Percentiles rank a stretch among this genome's conserved stretches.
Conservation (phyloP, 2,113 vertebrate species). For the Xiphophorus maculatus region DNA sequence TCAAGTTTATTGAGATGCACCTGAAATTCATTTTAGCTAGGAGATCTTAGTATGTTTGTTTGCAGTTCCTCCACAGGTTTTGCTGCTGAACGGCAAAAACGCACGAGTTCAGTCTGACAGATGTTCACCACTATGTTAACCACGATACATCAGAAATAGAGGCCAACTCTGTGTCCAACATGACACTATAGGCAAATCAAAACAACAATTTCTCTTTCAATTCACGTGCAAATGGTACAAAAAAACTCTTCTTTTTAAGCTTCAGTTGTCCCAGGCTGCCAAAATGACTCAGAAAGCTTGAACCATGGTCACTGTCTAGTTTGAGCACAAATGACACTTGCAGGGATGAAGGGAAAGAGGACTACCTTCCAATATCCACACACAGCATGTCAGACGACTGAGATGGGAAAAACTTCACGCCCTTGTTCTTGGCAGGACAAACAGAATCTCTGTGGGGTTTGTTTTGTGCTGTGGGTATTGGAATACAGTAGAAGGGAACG, state of each 20-base stretch:
- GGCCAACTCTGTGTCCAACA: conserved; percentile 37
- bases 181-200: conserved; percentile 24
- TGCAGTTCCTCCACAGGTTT: not conserved
- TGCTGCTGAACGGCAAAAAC: conserved; percentile 3
- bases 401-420: not conserved
- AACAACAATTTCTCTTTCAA: conserved; percentile 36
- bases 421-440: not conserved
- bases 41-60: not conserved
- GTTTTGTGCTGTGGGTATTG: conserved; percentile 64
- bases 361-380: conserved; percentile 73
- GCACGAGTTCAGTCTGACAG: not conserved
- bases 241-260: conserved; percentile 39
- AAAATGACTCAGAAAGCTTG: conserved; percentile 72
- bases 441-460: conserved; percentile 17
- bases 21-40: not conserved
- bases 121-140: conserved; percentile 42
- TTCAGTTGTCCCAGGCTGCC: conserved; percentile 72
- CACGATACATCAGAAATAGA: conserved; percentile 78
- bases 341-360: conserved; percentile 56
- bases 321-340: conserved; percentile 61
- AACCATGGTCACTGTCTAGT: conserved; percentile 53
- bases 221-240: conserved; percentile 27
- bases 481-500: conserved; percentile 66
- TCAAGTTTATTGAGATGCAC: not conserved
- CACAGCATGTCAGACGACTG: conserved; percentile 17